phyloP scores from a whole-genome alignment of 2,113 vertebrate genomes.

The Leptocoma aspasia region DNA sequence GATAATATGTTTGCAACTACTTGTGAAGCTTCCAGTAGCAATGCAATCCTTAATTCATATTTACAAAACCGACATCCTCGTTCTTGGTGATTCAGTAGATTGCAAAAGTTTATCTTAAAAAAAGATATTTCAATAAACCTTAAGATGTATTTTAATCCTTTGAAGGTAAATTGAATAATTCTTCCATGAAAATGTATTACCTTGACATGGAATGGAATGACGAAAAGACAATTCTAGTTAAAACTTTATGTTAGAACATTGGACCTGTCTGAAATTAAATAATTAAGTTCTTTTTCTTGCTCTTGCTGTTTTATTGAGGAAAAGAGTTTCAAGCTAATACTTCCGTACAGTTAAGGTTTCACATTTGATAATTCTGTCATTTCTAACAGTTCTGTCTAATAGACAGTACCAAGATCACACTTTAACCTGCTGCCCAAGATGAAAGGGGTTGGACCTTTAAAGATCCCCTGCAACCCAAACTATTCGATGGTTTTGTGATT shows the following conservation, averaged over 20 bases:
- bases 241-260: neutral
- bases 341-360: neutral
- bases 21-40: neutral
- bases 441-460: neutral
- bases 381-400: neutral
- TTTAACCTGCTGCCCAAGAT: neutral
- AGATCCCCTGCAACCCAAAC: neutral
- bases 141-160: neutral
- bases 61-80: neutral
- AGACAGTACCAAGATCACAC: neutral
- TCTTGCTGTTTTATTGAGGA: neutral
- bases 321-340: neutral
- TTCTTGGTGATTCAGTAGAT: neutral
- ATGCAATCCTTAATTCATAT: neutral
- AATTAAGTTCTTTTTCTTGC: neutral
- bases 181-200: neutral
- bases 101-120: neutral
- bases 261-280: neutral
- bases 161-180: neutral
- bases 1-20: neutral
- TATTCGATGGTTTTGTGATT: neutral
- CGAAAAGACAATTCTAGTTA: neutral
- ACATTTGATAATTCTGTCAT: neutral
- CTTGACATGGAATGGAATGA: neutral
- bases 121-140: neutral